Percentiles rank a stretch among this genome's conserved stretches.
Evolutionary conservation across 2,888 invertebrate species (phyloP).

Genomic region (Leptarthrus brevirostris): DNA sequence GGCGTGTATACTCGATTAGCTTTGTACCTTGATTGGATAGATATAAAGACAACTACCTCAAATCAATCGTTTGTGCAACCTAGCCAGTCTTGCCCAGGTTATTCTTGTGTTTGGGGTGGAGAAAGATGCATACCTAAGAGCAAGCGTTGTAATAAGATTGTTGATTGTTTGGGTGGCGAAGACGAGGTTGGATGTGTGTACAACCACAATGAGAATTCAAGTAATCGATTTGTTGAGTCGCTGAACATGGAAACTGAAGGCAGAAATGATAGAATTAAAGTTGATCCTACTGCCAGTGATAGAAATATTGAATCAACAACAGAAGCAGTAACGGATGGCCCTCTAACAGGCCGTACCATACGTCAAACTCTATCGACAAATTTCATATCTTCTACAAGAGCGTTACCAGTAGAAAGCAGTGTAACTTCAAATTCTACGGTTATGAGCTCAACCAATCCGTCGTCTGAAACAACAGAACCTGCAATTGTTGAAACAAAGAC

Average conservation of each 20-base stretch:
- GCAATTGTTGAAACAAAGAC: too few relatives aligned
- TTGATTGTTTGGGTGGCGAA: conserved; percentile 83
- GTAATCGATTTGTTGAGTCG: too few relatives aligned
- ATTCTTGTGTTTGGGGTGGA: conserved; percentile 75
- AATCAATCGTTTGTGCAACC: conserved; percentile 67
- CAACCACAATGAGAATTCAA: too few relatives aligned
- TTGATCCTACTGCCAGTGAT: not conserved
- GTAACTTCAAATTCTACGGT: too few relatives aligned
- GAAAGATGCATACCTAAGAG: conserved; percentile 76
- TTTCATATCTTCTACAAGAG: too few relatives aligned
- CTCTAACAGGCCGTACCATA: too few relatives aligned
- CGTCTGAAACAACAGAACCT: too few relatives aligned
- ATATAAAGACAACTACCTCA: conserved; percentile 65
- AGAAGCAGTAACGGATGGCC: not conserved
- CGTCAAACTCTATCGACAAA: too few relatives aligned
- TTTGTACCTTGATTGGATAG: conserved; percentile 80
- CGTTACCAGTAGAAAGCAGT: too few relatives aligned
- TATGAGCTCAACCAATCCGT: too few relatives aligned
- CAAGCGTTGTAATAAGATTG: conserved; percentile 76
- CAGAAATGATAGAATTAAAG: not conserved
- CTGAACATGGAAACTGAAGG: too few relatives aligned
- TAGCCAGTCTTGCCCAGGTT: conserved; percentile 77
- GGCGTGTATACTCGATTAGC: conserved; percentile 86
- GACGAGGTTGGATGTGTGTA: conserved; percentile 79
- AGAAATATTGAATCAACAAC: not conserved